phyloP scores from a whole-genome alignment of 1,140 invertebrate species.

The Cotesia typhae region DNA sequence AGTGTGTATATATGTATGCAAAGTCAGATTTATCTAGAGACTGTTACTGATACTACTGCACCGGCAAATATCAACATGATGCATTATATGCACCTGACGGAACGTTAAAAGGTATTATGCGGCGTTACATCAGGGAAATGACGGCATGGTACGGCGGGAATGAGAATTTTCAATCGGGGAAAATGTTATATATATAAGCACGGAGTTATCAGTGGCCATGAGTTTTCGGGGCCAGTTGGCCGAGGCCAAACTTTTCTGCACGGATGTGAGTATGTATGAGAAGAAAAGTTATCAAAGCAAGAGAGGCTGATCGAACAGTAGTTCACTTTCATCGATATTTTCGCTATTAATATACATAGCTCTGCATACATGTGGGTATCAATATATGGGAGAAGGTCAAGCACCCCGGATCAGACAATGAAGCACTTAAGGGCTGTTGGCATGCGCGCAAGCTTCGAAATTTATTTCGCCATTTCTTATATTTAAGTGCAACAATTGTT shows the following conservation, averaged over 20 bases:
- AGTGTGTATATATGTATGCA: neutral
- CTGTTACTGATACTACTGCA: conserved; percentile 2
- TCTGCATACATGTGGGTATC: too few relatives aligned
- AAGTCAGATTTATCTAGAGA: too few relatives aligned
- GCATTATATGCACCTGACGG: conserved; percentile 15
- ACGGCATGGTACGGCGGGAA: too few relatives aligned
- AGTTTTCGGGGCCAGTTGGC: conserved; percentile 35
- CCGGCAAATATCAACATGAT: conserved; percentile 14
- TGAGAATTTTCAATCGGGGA: too few relatives aligned
- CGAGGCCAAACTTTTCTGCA: conserved; percentile 19
- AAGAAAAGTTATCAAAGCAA: neutral
- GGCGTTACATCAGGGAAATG: conserved; percentile 21
- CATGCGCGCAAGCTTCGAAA: neutral
- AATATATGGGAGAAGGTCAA: conserved; percentile 62
- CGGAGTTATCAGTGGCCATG: conserved; percentile 34
- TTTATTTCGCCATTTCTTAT: neutral
- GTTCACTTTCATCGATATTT: conserved; percentile 29
- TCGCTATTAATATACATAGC: conserved; percentile 32
- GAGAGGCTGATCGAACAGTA: conserved; percentile 9
- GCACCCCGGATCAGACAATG: conserved; percentile 61
- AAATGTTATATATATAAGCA: neutral
- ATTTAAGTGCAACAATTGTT: conserved; percentile 12
- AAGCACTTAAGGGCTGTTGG: conserved; percentile 47
- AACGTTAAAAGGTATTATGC: conserved; percentile 30
- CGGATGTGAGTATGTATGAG: too few relatives aligned